A percentile compares a stretch with the other conserved stretches of the same genome.
Evolutionary conservation across 2,113 vertebrate genomes (phyloP).

Genomic region (Thalassoma bifasciatum): DNA sequence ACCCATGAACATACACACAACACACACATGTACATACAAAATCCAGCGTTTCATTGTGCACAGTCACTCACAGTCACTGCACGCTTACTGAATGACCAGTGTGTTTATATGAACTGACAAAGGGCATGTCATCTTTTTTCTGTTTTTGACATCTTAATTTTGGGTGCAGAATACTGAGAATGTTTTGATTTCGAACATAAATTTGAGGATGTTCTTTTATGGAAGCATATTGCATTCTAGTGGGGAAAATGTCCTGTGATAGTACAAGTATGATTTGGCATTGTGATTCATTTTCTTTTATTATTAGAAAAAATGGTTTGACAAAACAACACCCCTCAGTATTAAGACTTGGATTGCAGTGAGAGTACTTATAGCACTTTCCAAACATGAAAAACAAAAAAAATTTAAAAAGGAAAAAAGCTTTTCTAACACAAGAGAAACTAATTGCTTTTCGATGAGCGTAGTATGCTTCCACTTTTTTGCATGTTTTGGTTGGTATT

Average conservation of each 20-base stretch:
- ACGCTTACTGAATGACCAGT: slow-evolving; percentile 74
- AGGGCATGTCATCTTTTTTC: slow-evolving; percentile 76
- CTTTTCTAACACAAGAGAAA: neutral
- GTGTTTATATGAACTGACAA: slow-evolving; percentile 62
- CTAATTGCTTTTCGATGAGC: slow-evolving; percentile 7
- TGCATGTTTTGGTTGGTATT: slow-evolving; percentile 82
- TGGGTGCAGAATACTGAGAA: slow-evolving; percentile 59
- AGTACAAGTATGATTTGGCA: neutral
- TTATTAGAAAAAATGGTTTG: slow-evolving; percentile 17
- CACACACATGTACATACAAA: slow-evolving; percentile 18
- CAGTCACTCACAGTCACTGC: slow-evolving; percentile 73
- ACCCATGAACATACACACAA: slow-evolving; percentile 12
- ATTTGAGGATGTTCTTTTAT: slow-evolving; percentile 49
- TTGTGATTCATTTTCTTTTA: neutral
- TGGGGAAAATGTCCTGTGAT: slow-evolving; percentile 33
- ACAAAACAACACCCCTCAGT: slow-evolving; percentile 41
- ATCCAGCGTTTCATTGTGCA: slow-evolving; percentile 61
- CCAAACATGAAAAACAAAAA: neutral
- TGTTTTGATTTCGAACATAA: slow-evolving; percentile 67
- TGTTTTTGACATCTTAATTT: slow-evolving; percentile 57
- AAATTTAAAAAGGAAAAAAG: neutral
- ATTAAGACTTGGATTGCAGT: neutral
- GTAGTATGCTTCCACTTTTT: slow-evolving; percentile 74
- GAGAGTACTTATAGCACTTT: neutral
- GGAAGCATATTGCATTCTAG: slow-evolving; percentile 77